Percentiles rank a stretch among this genome's conserved stretches.
phyloP scores from a whole-genome alignment of 1,140 invertebrate species.

The Brachionus asplanchnoidis region DNA sequence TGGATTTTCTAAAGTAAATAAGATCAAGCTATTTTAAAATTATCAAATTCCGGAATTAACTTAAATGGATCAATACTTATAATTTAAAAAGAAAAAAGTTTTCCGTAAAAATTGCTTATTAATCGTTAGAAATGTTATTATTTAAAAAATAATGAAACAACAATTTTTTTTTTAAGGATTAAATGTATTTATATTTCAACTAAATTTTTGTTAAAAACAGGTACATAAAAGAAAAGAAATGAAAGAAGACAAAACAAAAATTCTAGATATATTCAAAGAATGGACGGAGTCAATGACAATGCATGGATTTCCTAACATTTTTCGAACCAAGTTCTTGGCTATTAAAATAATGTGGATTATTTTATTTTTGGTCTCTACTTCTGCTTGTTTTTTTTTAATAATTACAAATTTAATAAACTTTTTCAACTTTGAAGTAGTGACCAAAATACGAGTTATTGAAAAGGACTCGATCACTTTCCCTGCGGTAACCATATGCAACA shows the following conservation, averaged over 20 bases:
- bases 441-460: conserved; percentile 6
- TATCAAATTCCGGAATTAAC: too few relatives aligned
- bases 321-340: not conserved
- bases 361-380: not conserved
- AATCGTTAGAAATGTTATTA: not conserved
- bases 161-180: too few relatives aligned
- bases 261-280: not conserved
- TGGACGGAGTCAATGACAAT: conserved; percentile 7
- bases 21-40: too few relatives aligned
- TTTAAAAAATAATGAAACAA: not conserved
- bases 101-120: not conserved
- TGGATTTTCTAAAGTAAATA: too few relatives aligned
- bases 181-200: too few relatives aligned
- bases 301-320: conserved; percentile 21
- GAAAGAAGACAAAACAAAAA: not conserved
- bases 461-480: not conserved
- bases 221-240: not conserved
- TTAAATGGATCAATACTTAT: too few relatives aligned
- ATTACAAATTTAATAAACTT: not conserved
- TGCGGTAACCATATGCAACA: conserved; percentile 14
- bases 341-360: conserved; percentile 6
- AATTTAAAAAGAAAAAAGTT: not conserved
- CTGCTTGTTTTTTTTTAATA: not conserved
- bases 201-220: not conserved
- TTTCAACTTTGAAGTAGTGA: not conserved